Evolutionary conservation across 2,797 vertebrate species (phyloP).

Genomic region (Morus bassanus): DNA sequence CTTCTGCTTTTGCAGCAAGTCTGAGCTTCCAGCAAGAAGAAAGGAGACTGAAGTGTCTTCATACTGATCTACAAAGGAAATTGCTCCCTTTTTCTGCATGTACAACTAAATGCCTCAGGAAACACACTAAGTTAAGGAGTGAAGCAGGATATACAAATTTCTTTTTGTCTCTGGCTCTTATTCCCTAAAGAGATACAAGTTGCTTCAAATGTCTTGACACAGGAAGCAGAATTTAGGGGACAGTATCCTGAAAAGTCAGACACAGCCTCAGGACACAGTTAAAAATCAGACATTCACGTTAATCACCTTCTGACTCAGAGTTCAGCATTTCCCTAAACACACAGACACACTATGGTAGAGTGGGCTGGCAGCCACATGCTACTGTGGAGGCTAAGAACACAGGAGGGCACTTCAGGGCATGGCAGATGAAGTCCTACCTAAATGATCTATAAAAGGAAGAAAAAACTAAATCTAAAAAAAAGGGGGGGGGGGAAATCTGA

Average conservation of each 20-base stretch:
- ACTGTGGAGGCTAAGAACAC: background rate
- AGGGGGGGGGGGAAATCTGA: fast-evolving
- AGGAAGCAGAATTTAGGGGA: background rate
- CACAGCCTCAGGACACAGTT: background rate
- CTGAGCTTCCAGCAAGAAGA: background rate
- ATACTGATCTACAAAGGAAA: background rate
- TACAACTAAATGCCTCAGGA: background rate
- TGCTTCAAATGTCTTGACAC: background rate
- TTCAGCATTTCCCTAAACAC: background rate
- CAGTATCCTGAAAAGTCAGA: background rate
- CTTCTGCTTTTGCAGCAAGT: background rate
- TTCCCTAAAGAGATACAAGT: background rate
- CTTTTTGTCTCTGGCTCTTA: background rate
- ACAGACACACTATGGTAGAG: background rate
- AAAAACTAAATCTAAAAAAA: background rate
- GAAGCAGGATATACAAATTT: background rate
- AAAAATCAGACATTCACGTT: background rate
- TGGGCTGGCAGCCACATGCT: background rate
- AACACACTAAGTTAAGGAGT: background rate
- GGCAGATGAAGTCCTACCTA: background rate
- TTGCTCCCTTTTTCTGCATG: background rate
- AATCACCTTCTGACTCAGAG: background rate
- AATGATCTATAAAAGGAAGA: background rate
- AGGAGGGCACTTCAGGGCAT: background rate
- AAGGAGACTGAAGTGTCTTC: background rate